phyloP scores from a whole-genome alignment of 1,140 invertebrate genomes.

The Hermetia illucens region DNA sequence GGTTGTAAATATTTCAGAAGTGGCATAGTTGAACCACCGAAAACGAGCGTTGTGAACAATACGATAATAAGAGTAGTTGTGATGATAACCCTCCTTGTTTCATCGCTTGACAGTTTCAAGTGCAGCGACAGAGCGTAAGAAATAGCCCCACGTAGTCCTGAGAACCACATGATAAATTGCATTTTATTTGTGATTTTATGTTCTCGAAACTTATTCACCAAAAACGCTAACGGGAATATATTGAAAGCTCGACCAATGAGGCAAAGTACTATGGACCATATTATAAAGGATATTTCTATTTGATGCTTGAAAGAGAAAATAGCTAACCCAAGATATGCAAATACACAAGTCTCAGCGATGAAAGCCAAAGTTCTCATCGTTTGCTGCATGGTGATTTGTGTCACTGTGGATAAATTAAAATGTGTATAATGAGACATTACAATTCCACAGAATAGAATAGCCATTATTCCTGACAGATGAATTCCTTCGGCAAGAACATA shows the following conservation, averaged over 20 bases:
- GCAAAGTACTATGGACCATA: slow-evolving; percentile 89
- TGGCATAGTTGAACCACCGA: slow-evolving; percentile 95
- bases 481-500: slow-evolving; percentile 92
- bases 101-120: slow-evolving; percentile 76
- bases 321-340: slow-evolving; percentile 96
- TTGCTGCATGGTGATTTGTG: slow-evolving; percentile 98
- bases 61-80: slow-evolving; percentile 96
- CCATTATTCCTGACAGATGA: slow-evolving; percentile 82
- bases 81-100: slow-evolving; percentile 89
- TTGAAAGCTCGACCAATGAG: slow-evolving; percentile 88
- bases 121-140: slow-evolving; percentile 95
- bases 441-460: slow-evolving; percentile 96
- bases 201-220: slow-evolving; percentile 92
- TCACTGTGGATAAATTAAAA: slow-evolving; percentile 94
- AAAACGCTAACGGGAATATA: slow-evolving; percentile 86
- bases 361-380: slow-evolving; percentile 96
- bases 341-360: slow-evolving; percentile 96
- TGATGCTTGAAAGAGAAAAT: slow-evolving; percentile 91
- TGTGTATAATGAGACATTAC: slow-evolving; percentile 99
- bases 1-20: slow-evolving; percentile 70
- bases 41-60: slow-evolving; percentile 84
- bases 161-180: slow-evolving; percentile 99
- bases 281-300: slow-evolving; percentile 66
- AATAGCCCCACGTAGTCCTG: slow-evolving; percentile 89
- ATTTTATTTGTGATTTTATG: slow-evolving; percentile 96